phyloP scores from a whole-genome alignment of 2,888 invertebrate genomes.

The Podotricha telesiphe region DNA sequence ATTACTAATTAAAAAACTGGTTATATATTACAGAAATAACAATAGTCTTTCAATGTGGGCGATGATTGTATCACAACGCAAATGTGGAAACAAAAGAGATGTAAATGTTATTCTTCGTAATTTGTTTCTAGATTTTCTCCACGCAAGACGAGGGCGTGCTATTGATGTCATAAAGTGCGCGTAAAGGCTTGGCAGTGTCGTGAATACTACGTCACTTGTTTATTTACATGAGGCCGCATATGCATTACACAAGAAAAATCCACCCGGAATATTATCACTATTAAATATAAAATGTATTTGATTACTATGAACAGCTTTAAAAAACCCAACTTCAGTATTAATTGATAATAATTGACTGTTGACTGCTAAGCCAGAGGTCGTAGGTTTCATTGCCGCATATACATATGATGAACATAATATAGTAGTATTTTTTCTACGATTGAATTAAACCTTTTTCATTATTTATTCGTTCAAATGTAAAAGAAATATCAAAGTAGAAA shows the following conservation, averaged over 20 bases:
- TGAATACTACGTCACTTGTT: constrained; percentile 27
- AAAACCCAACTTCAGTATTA: constrained; percentile 1
- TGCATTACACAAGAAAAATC: constrained; percentile 1
- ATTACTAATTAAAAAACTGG: background rate
- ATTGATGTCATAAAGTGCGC: constrained; percentile 26
- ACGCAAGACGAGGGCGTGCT: constrained; percentile 24
- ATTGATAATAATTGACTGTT: background rate
- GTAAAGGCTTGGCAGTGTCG: constrained; percentile 23
- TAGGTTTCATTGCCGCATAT: background rate
- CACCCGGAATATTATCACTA: constrained; percentile 6
- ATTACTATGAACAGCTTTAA: background rate
- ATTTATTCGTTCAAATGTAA: too few species aligned
- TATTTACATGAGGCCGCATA: constrained; percentile 20
- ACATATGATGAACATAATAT: background rate
- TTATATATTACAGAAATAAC: background rate
- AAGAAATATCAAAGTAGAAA: background rate
- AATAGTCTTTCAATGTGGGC: background rate
- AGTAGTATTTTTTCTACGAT: background rate
- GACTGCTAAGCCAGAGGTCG: background rate
- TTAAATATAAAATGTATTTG: background rate
- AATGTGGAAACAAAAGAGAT: background rate
- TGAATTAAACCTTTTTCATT: background rate
- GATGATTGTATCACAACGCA: background rate
- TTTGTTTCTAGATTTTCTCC: constrained; percentile 15
- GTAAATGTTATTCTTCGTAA: constrained; percentile 17